Base-by-base conservation (phyloP, 2,888 invertebrate species). In the Cosmopolites sordidus region DNA sequence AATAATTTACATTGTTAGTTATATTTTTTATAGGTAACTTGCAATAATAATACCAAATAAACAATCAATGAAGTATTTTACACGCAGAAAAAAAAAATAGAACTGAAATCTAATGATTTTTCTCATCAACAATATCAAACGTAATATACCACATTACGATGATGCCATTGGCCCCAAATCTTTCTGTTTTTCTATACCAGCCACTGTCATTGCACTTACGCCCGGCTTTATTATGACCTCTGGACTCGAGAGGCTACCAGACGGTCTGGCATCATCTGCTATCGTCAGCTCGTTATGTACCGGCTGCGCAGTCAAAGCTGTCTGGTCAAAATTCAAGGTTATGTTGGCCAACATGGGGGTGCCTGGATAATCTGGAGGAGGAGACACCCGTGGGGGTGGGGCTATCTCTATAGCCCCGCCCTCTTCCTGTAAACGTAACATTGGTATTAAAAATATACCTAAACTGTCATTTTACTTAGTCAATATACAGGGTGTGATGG, bases 291-390 rank as follows among this genome's bases (percentile, higher is more conserved):
- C n/a, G 33, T 4, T 11, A 15, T 16, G 47, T 15, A 41, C 16
- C 14, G 48, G 18, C 8, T 8, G 22, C 12, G 46, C 37, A 16
- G 50, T 18, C 46, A 50, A 67, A 64, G 61, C 64, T 64, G 60
- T 64, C 67, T 33, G 22, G 22, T 56, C 51, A 12, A 52, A 52
- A 33, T 52, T 56, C 40, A 50, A 47, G 6, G 44, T 52, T 16
- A 53, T 30, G 43, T 56, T 54, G 38, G 54, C 51, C 48, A 54
- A 48, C 66, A 68, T 65, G 42, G 72, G 73, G 54, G 68, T 69
- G 57, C 73, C 73, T 50, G 74, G 73, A 60, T 74, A 74, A 50
- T 75, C 74, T 44, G 75, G 73, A 29, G 74, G 74, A 49, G 74
- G 75, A 15, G 74, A 73, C 55, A 70, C 68, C 51, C 72, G 64